Evolutionary conservation across 2,113 vertebrate genomes (phyloP), one percentile per base, ranked within the genome.

Genomic region (Dryoscopus gambensis): DNA sequence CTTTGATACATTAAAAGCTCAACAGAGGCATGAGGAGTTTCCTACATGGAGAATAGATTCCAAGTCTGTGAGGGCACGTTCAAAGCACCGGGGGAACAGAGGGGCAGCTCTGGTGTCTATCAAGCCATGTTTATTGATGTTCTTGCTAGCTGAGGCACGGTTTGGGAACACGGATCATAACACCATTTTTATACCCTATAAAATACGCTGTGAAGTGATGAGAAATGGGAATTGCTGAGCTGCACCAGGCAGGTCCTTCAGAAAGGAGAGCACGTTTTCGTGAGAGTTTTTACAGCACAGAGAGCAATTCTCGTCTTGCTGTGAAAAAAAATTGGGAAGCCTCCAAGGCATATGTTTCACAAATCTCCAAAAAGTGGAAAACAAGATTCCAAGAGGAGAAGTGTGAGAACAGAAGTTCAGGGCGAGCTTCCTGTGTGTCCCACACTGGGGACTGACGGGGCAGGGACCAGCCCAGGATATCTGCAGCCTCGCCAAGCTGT

Each of bases 141-240:
- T 95, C 91, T 31, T 96, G 94, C 76, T 74, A 86, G 84, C 79
- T 25, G 78, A 94, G 92, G 96, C 71, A 96, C 70, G 75, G 90
- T 78, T 96, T 88, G 95, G 96, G 95, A 96, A 97, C 95, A 96
- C 0, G 76, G 95, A 97, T 96, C 92, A 77, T 96, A 96, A 95
- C 96, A 94, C 93, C 82, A 6, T 74, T 96, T 97, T 96, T 95
- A 96, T 93, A 96, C 55, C 90, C 95, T 93, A 96, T 96, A 96
- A 96, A 97, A 96, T 16, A 59, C 92, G 17, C 88, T 88, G 85
- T 13, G 16, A 97, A 90, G 88, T 81, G 92, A 93, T 49, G 85
- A 94, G 95, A 86, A 95, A 90, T 49, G 90, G 16, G 90, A 75
- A 88, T 93, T 68, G 90, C 5, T 93, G 90, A 94, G 88, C 55